Evolutionary conservation across 1,140 invertebrate species (phyloP).

Genomic region (Acyrthosiphon pisum): DNA sequence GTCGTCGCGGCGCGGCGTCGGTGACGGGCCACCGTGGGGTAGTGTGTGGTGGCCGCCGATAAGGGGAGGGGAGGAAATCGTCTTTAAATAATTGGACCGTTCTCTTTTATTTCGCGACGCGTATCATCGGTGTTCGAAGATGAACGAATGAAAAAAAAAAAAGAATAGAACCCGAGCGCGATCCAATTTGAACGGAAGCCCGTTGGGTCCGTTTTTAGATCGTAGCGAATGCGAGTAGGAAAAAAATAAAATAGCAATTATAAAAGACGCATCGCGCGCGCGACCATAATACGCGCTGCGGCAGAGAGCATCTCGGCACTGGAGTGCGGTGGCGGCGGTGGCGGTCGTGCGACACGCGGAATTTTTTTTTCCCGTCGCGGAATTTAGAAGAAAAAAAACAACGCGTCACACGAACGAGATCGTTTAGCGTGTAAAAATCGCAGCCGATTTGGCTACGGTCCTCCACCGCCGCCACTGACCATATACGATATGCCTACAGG

Average conservation of each 20-base stretch:
- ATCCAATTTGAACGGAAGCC: not conserved
- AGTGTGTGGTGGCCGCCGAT: not conserved
- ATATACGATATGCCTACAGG: not conserved
- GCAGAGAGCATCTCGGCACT: not conserved
- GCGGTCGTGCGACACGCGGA: conserved; percentile 16
- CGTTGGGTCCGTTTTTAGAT: conserved; percentile 33
- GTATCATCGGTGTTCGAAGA: not conserved
- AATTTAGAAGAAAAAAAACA: conserved; percentile 36
- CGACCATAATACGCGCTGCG: no score
- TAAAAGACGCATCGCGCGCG: not conserved
- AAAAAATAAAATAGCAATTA: not conserved
- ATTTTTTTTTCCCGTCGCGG: conserved; percentile 51
- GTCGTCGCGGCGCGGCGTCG: conserved; percentile 4
- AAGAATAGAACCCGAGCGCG: not conserved
- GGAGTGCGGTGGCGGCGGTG: conserved; percentile 43
- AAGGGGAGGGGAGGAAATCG: not conserved
- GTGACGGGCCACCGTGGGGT: not conserved
- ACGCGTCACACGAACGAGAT: not conserved
- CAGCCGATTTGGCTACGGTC: conserved; percentile 47
- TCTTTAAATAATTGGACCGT: conserved; percentile 43
- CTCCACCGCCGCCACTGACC: not conserved
- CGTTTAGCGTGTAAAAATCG: conserved; percentile 32
- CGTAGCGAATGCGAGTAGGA: not conserved
- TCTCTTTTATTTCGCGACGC: not conserved
- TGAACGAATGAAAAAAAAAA: not conserved